Conservation (phyloP, 2,888 invertebrate genomes). For the Busseola fusca region DNA sequence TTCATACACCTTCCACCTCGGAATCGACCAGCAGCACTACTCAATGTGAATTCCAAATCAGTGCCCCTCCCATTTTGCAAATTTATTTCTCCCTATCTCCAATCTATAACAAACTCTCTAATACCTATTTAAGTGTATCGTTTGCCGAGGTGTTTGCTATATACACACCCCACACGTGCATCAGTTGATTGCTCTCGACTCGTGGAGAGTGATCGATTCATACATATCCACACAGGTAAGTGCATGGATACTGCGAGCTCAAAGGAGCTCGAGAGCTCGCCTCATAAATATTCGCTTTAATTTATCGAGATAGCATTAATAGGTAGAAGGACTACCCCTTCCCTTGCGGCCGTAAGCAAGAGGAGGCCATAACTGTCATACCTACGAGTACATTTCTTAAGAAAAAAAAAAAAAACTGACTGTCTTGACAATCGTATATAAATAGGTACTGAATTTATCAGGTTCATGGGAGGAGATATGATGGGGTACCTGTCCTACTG, state of each 20-base stretch:
- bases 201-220: constrained; percentile 18
- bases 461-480: neutral
- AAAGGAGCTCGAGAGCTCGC: neutral
- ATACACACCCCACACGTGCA: neutral
- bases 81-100: neutral
- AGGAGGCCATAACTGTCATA: neutral
- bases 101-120: neutral
- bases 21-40: neutral
- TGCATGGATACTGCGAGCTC: constrained; percentile 10
- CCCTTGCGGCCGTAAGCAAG: neutral
- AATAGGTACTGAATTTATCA: neutral
- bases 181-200: constrained; percentile 12
- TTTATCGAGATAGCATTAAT: neutral
- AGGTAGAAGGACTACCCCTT: too few relatives aligned
- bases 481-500: neutral
- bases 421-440: neutral
- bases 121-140: neutral
- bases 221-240: neutral
- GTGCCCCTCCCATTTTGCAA: neutral
- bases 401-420: neutral
- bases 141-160: neutral
- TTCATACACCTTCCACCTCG: neutral
- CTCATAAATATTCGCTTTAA: constrained; percentile 15
- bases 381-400: too few relatives aligned
- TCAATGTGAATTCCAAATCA: neutral